Base-by-base conservation (phyloP, 2,113 vertebrate species). In the Stigmatopora argus region DNA sequence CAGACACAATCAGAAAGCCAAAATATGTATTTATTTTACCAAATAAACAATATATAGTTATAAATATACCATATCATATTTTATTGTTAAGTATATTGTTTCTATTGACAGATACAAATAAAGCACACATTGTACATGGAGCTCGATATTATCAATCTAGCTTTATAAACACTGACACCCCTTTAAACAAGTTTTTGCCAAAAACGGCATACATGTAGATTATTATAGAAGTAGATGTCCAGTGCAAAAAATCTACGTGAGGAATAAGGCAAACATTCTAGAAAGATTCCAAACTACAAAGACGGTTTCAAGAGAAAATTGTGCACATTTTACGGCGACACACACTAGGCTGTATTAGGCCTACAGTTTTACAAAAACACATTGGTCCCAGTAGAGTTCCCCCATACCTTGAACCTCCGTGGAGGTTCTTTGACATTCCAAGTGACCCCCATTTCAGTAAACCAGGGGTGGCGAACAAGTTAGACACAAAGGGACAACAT, bases 261-360 rank as follows among this genome's bases (percentile, higher is more conserved):
- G 71, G 19, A 55, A 76, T 86, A 85, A 89, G 83, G 86, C 84
- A 74, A 74, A 78, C 71, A 67, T 34, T 79, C 84, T 87, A 88
- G 56, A 89, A 87, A 87, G 69, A 78, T 90, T 85, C 86, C 82
- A 92, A 91, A 90, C 71, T 91, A 90, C 87, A 91, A 91, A 91
- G 86, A 89, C 81, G 68, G 82, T 78, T 83, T 80, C 73, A 82
- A 80, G 78, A 75, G 81, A 82, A 84, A 82, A 62, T 72, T 87
- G 70, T 65, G 82, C 79, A 87, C 84, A 77, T 62, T 79, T 77
- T 71, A 85, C 79, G 59, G 60, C 65, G 66, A 81, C 77, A 69
- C 73, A 69, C 66, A 45, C 3, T 41, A 31, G 51, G 49, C 66
- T 81, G 78, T 67, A 82, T 76, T 31, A 81, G 79, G 79, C 79